Conservation (phyloP, 2,888 invertebrate genomes). For the Tanytarsus gracilentus region DNA sequence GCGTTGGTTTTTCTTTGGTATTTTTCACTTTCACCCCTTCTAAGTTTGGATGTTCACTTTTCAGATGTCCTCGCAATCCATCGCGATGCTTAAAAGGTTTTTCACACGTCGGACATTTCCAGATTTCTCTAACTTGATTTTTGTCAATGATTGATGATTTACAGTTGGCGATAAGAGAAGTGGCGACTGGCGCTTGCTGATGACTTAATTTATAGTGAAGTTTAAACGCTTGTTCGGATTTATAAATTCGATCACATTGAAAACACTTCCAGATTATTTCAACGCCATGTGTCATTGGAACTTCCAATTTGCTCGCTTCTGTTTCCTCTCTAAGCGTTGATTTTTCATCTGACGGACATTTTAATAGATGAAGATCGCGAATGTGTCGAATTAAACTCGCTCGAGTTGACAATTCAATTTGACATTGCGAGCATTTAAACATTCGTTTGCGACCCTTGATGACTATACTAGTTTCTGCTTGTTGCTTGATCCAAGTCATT, state of each 20-base stretch:
- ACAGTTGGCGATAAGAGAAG: not conserved
- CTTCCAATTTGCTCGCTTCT: not conserved
- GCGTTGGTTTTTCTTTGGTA: not conserved
- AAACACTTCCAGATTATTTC: not conserved
- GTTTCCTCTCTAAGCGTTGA: not conserved
- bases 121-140: not conserved
- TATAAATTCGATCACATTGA: conserved; percentile 3
- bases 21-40: not conserved
- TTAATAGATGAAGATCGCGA: not conserved
- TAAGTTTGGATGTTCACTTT: not conserved
- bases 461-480: not conserved
- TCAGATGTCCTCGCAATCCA: not conserved
- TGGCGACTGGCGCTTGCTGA: not conserved
- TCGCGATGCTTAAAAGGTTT: conserved; percentile 2
- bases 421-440: not conserved
- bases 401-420: not conserved
- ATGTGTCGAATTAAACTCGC: not conserved
- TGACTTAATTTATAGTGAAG: not conserved
- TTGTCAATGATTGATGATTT: not conserved
- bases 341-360: not conserved
- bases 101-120: conserved; percentile 5
- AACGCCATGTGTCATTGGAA: not conserved
- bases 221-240: not conserved
- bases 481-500: not conserved
- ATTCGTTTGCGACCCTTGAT: not conserved